Base-by-base conservation (phyloP, 2,113 vertebrate genomes). In the Anhinga anhinga region DNA sequence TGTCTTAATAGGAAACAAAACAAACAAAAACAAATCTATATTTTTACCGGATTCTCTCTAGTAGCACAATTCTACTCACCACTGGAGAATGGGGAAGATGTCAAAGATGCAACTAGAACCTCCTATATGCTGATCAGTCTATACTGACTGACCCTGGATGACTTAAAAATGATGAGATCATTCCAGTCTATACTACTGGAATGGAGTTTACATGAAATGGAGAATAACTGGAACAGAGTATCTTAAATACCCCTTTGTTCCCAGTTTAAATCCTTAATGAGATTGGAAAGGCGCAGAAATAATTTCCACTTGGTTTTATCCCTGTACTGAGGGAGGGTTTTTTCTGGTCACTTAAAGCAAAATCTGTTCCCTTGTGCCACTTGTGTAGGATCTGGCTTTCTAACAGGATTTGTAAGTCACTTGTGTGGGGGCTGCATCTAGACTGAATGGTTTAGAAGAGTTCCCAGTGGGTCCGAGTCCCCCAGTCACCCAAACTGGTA, bases 181-280 rank as follows among this genome's bases (percentile, higher is more conserved):
- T 12, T 83, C 36, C 59, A 79, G 38, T 79, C 62, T 89, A 30
- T 19, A 38, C 49, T 69, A 40, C 22, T 79, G 62, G 38, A 83
- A 82, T 61, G 32, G 27, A 65, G 16, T 71, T 82, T 45, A 78
- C 58, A 21, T 65, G 7, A 88, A 92, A 83, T 61, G 53, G 53
- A 56, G 34, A 63, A 71, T 87, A 53, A 56, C 34, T 86, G 73
- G 49, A 91, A 53, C 81, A 89, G 34, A 84, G 30, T 65, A 72
- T 72, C 45, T 61, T 66, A 53, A 92, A 91, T 30, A 94, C 25
- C 20, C 32, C 40, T 96, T 94, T 84, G 36, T 88, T 94, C 34
- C 84, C 53, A 11, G 21, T 80, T 88, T 65, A 88, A 88, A 77
- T 86, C 76, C 32, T 49, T 92, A 95, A 92, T 80, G 71, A 88